These are phyloP conservation scores for Trididemnum clinides DNA, from an alignment of 23 tunicate species.

Conservation along the genomic window DNA sequence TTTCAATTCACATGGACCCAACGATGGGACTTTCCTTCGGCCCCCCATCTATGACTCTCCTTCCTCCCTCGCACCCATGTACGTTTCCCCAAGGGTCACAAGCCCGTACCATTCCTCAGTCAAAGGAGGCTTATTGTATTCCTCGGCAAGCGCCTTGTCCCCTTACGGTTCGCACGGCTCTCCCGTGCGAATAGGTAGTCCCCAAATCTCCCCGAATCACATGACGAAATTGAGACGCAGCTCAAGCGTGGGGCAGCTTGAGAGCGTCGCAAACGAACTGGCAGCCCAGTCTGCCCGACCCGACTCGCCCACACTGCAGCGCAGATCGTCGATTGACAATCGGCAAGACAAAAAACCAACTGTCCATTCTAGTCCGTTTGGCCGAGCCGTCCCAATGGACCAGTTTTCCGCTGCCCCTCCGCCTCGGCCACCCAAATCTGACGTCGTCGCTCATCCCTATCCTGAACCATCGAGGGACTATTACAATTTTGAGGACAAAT, in stretches of 20 bases:
- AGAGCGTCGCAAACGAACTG: conserved; percentile 52
- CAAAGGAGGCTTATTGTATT: conserved; percentile 25
- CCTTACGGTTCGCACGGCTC: conserved; percentile 5
- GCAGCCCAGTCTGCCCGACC: conserved; percentile 26
- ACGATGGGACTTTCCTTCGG: background rate
- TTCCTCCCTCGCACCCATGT: background rate
- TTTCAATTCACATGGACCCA: conserved; percentile 16
- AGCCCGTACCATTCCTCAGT: background rate
- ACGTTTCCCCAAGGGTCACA: background rate
- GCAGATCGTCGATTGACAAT: conserved; percentile 57
- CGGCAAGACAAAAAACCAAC: conserved; percentile 17
- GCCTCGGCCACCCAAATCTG: conserved; percentile 76
- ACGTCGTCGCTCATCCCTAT: background rate
- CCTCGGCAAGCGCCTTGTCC: conserved; percentile 42
- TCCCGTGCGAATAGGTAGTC: background rate
- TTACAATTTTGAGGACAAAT: background rate
- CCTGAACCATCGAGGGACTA: background rate
- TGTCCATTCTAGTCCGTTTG: background rate
- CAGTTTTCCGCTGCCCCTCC: conserved; percentile 31
- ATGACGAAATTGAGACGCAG: conserved; percentile 42
- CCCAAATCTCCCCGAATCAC: conserved; percentile 21
- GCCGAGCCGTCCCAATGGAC: conserved; percentile 1
- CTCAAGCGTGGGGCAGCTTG: conserved; percentile 71
- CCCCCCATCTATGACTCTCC: conserved; percentile 11
- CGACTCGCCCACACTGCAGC: conserved; percentile 13